Percentiles rank a stretch among this genome's conserved stretches.
phyloP scores from a whole-genome alignment of 1,140 invertebrate species.

The Drosophila busckii region DNA sequence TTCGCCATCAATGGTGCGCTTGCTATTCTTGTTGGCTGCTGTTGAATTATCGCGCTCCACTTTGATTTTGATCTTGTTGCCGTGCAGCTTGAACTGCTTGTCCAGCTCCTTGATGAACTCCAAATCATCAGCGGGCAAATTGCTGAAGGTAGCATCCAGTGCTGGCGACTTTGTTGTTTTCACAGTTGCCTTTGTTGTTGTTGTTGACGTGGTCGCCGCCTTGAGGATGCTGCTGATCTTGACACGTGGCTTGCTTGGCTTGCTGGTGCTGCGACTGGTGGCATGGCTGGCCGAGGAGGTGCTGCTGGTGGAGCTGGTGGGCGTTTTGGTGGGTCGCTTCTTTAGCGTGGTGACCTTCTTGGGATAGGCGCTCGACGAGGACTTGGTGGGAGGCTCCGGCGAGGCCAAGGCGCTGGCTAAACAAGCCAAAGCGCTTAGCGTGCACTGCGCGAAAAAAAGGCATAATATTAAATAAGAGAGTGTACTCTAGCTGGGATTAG shows the following conservation, averaged over 20 bases:
- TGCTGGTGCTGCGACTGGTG: conserved; percentile 14
- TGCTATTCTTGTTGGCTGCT: conserved; percentile 56
- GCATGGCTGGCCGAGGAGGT: not conserved
- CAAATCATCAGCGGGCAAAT: conserved; percentile 69
- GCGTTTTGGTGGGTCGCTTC: conserved; percentile 67
- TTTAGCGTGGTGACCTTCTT: conserved; percentile 71
- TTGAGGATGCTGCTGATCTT: conserved; percentile 38
- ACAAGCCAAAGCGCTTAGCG: conserved; percentile 45
- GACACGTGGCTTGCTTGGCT: conserved; percentile 56
- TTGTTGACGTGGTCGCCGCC: not conserved
- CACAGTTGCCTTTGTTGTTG: not conserved
- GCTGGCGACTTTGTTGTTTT: conserved; percentile 28
- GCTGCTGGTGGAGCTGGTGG: conserved; percentile 11
- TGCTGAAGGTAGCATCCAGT: conserved; percentile 53
- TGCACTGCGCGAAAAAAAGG: conserved; percentile 32
- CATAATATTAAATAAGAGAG: not conserved
- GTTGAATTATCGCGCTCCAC: conserved; percentile 64
- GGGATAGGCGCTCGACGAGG: conserved; percentile 47
- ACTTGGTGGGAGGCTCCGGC: conserved; percentile 32
- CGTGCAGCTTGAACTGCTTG: conserved; percentile 75
- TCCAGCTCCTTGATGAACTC: conserved; percentile 78
- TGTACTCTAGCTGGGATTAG: too few relatives aligned
- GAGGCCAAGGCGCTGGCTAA: conserved; percentile 36
- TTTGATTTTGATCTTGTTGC: conserved; percentile 76
- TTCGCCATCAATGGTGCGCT: conserved; percentile 75